Evolutionary conservation across 2,888 invertebrate genomes (phyloP), one percentile per base, ranked within the genome.

Genomic region (Carcina quercana): DNA sequence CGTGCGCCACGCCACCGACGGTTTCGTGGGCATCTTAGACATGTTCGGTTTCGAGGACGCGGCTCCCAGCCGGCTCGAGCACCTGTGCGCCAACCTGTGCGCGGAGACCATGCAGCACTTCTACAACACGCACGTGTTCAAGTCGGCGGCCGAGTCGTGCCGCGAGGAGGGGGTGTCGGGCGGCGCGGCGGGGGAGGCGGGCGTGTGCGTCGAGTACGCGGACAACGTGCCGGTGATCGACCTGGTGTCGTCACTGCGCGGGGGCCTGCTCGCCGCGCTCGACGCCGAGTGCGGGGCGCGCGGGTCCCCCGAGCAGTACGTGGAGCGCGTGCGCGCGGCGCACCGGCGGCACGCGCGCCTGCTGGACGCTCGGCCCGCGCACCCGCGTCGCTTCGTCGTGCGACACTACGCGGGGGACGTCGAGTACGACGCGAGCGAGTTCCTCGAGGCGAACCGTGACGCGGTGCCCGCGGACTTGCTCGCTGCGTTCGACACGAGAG

Each of bases 61-160:
- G 15, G 92, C 93, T 73, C 94, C 94, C 1, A 92, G 94, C 53
- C 94, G 94, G 47, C 84, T 97, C 50, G 97, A 97, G 71, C 97
- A 97, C 68, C 84, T 97, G 37, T 97, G 97, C 79, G 95, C 96
- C 55, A 97, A 97, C 80, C 84, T 97, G 40, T 96, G 96, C 75
- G 96, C 97, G 0, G 97, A 97, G 83, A 96, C 96, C 17, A 95
- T 97, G 95, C 97, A 97, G 71, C 97, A 97, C 74, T 97, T 96
- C 74, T 97, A 97, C 86, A 97, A 96, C 75, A 97, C 96, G 32
- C 96, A 97, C 75, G 95, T 97, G 51, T 97, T 97, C 80, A 96
- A 96, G 73, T 94, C 95, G 13, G 92, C 94, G 47, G 93, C 95
- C 43, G 96, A 97, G 78, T 95, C 96, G 32, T 96, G 96, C 59